A percentile compares a stretch with the other conserved stretches of the same genome.
Conservation (phyloP, 64 coral and sea anemone species). For the Montipora efflorescens region DNA sequence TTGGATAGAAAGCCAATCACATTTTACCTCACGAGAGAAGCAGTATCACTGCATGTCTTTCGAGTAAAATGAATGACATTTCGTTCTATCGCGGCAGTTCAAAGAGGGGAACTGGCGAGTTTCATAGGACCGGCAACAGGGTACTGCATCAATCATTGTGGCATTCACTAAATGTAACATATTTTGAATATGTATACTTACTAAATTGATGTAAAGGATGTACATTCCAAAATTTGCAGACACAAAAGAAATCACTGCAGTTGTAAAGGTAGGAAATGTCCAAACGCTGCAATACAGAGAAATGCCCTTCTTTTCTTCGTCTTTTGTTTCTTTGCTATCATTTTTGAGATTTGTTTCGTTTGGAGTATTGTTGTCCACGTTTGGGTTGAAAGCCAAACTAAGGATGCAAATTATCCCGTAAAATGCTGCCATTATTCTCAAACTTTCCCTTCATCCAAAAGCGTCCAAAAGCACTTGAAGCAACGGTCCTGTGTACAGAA, state of each 20-base stretch:
- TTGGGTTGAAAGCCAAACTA: slow-evolving; percentile 43
- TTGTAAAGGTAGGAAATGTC: background rate
- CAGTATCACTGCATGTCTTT: no score
- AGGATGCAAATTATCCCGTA: background rate
- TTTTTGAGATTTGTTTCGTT: background rate
- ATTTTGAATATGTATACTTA: background rate
- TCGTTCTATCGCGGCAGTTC: no score
- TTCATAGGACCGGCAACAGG: no score
- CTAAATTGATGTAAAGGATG: slow-evolving; percentile 45
- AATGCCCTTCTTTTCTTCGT: background rate
- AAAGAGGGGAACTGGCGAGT: no score
- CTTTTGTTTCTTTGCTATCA: background rate
- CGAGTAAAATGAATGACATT: no score
- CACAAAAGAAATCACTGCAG: background rate
- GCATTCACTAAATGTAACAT: no score
- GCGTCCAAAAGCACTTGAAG: slow-evolving; percentile 34
- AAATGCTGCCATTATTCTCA: slow-evolving; percentile 5
- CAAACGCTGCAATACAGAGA: slow-evolving; percentile 50
- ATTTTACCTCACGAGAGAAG: no score
- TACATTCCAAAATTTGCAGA: slow-evolving; percentile 43
- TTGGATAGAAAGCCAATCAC: no score
- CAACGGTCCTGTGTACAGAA: slow-evolving; percentile 10
- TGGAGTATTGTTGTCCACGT: background rate
- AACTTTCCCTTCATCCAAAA: slow-evolving; percentile 39
- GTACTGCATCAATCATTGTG: no score